phyloP scores from a whole-genome alignment of 2,888 invertebrate species.

The Nudaria mundana region DNA sequence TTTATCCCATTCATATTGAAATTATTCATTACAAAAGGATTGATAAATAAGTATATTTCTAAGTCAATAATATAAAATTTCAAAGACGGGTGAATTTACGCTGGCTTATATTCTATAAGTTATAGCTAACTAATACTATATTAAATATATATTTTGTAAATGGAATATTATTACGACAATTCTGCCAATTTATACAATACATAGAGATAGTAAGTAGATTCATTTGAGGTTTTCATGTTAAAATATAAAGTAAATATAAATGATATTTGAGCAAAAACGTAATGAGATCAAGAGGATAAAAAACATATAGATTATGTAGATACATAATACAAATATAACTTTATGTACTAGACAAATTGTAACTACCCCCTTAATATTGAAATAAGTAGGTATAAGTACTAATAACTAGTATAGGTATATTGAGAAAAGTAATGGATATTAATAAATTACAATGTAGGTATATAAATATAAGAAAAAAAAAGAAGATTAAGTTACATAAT shows the following conservation, averaged over 20 bases:
- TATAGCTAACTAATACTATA: conserved; percentile 57
- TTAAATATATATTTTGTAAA: conserved; percentile 77
- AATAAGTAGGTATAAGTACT: neutral
- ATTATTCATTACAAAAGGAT: conserved; percentile 72
- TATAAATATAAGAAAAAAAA: conserved; percentile 16
- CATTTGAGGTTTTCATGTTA: conserved; percentile 21
- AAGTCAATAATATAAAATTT: conserved; percentile 81
- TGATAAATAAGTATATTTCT: conserved; percentile 82
- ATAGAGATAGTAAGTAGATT: conserved; percentile 17
- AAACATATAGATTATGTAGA: conserved; percentile 10
- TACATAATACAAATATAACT: conserved; percentile 1
- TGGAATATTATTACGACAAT: conserved; percentile 68
- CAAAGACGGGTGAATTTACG: conserved; percentile 80
- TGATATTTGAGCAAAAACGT: conserved; percentile 44
- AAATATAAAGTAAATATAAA: conserved; percentile 13
- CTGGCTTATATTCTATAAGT: conserved; percentile 69
- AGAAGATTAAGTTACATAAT: conserved; percentile 9
- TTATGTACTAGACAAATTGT: neutral
- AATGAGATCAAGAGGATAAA: conserved; percentile 46
- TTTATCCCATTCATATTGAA: conserved; percentile 75
- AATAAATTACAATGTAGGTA: too few relatives aligned
- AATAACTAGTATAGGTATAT: too few relatives aligned
- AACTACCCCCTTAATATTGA: neutral
- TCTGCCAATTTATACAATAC: conserved; percentile 26
- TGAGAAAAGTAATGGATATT: conserved; percentile 3